These are phyloP conservation scores for Steatocranus sp. DNA, from an alignment of 2,797 vertebrate species.

Conservation along the genomic window DNA sequence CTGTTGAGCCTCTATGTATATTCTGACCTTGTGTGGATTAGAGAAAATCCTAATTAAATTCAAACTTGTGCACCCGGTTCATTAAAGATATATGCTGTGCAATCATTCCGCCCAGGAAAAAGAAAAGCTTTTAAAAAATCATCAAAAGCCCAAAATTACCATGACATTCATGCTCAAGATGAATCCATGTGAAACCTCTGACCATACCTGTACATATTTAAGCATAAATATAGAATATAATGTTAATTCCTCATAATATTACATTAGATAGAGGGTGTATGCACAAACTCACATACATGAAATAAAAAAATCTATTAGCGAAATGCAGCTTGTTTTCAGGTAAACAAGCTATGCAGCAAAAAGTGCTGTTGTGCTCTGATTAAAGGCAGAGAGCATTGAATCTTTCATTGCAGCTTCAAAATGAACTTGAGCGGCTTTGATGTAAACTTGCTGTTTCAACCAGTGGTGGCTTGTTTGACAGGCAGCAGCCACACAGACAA, in stretches of 20 bases:
- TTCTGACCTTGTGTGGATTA: not conserved
- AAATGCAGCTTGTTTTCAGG: conserved; percentile 20
- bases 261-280: not conserved
- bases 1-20: not conserved
- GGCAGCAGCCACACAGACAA: conserved; percentile 47
- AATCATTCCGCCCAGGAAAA: not conserved
- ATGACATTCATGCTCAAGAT: not conserved
- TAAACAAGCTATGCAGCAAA: conserved; percentile 32
- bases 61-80: not conserved
- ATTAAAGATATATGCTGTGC: not conserved
- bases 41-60: not conserved
- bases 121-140: not conserved
- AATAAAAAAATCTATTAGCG: not conserved
- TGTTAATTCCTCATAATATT: not conserved
- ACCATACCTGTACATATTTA: not conserved
- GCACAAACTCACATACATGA: not conserved
- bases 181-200: not conserved
- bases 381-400: conserved; percentile 42
- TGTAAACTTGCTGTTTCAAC: conserved; percentile 49
- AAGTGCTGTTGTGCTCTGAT: conserved; percentile 28
- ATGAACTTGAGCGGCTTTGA: conserved; percentile 56
- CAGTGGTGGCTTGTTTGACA: conserved; percentile 45
- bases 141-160: not conserved
- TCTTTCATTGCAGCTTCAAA: conserved; percentile 58
- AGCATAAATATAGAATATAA: not conserved